phyloP scores from a whole-genome alignment of 64 coral and sea anemone species.

The Porites lutea region DNA sequence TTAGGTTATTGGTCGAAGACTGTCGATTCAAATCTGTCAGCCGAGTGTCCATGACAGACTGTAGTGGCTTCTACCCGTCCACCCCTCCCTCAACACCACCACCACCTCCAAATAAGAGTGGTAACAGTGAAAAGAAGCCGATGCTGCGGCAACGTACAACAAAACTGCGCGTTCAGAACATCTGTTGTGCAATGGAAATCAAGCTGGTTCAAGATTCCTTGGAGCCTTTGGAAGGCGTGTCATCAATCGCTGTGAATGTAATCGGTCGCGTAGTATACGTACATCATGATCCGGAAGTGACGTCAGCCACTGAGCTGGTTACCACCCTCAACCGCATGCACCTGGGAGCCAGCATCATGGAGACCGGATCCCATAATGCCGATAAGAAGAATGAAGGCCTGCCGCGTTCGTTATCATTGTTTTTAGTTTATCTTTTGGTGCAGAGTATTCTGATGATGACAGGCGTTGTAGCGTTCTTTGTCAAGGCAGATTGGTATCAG shows the following conservation, averaged over 20 bases:
- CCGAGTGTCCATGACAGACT: constrained; percentile 31
- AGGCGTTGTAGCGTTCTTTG: constrained; percentile 56
- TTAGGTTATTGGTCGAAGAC: neutral
- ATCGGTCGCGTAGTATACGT: constrained; percentile 92
- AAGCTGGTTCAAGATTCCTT: constrained; percentile 83
- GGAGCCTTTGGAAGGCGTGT: constrained; percentile 75
- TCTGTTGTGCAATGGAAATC: constrained; percentile 92
- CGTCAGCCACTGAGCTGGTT: constrained; percentile 77
- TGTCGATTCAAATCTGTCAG: neutral
- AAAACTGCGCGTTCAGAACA: constrained; percentile 97
- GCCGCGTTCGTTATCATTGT: constrained; percentile 49
- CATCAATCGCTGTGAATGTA: constrained; percentile 85
- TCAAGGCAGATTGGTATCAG: constrained; percentile 60
- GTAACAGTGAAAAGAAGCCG: neutral
- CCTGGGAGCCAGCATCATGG: constrained; percentile 94
- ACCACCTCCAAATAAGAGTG: neutral
- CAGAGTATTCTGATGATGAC: constrained; percentile 71
- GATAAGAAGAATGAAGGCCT: constrained; percentile 51
- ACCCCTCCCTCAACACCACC: neutral
- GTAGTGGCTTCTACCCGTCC: constrained; percentile 21
- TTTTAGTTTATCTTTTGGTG: constrained; percentile 58
- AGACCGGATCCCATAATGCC: constrained; percentile 75
- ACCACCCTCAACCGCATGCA: constrained; percentile 78
- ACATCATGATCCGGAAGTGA: constrained; percentile 82
- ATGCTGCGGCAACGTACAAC: constrained; percentile 63